Conservation (phyloP, 2,888 invertebrate genomes). For the Sarcophaga subvicina region DNA sequence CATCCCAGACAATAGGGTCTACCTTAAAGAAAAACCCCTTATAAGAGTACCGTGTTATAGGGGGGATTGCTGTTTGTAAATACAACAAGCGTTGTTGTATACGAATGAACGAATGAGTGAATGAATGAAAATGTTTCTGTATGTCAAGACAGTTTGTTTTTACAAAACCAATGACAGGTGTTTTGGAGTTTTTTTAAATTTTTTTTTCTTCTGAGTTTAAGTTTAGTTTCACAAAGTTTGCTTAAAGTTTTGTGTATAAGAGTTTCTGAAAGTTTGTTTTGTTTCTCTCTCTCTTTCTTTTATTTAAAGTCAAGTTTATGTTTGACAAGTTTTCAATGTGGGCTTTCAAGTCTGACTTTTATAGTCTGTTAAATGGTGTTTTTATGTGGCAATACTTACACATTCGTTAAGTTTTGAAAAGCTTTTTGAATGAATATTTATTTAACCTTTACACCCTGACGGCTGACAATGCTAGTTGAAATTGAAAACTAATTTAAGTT, state of each 20-base stretch:
- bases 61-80: too few species aligned
- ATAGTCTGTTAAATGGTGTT: background rate
- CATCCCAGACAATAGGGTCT: too few species aligned
- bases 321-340: conserved; percentile 39
- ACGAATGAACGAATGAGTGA: background rate
- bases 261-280: conserved; percentile 20
- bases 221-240: conserved; percentile 29
- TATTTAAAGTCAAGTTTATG: conserved; percentile 26
- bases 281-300: background rate
- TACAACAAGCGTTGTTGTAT: background rate
- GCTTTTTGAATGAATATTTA: conserved; percentile 5
- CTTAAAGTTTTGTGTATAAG: conserved; percentile 32
- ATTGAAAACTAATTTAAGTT: conserved; percentile 21
- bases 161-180: conserved; percentile 17
- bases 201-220: conserved; percentile 1
- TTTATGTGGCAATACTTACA: conserved; percentile 14
- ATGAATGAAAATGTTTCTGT: background rate
- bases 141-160: background rate
- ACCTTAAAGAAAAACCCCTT: too few species aligned
- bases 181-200: conserved; percentile 10
- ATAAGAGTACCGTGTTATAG: too few species aligned
- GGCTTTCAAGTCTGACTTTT: conserved; percentile 55
- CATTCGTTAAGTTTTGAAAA: conserved; percentile 37
- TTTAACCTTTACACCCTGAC: conserved; percentile 18
- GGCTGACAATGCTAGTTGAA: background rate